Evolutionary conservation across 1,140 invertebrate genomes (phyloP).

Genomic region (Bombus terrestris): DNA sequence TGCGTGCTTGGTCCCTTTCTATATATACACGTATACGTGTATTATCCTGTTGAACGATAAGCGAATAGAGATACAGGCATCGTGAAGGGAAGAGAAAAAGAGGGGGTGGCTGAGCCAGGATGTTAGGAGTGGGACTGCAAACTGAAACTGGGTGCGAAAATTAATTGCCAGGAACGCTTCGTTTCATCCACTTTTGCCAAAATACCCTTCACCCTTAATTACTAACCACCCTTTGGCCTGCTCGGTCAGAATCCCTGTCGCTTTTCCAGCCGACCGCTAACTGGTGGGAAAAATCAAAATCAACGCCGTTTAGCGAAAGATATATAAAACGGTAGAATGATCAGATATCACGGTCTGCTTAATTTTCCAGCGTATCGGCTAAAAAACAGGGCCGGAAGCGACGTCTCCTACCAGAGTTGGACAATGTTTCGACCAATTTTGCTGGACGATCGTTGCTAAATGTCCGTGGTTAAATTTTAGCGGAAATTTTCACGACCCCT

Average conservation of each 20-base stretch:
- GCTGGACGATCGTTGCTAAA: slow-evolving; percentile 23
- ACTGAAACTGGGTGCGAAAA: slow-evolving; percentile 50
- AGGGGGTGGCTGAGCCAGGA: neutral
- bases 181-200: slow-evolving; percentile 27
- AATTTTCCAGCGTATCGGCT: slow-evolving; percentile 41
- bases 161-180: slow-evolving; percentile 52
- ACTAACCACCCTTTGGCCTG: slow-evolving; percentile 24
- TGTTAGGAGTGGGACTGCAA: slow-evolving; percentile 10
- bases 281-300: slow-evolving; percentile 3
- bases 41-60: slow-evolving; percentile 10
- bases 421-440: neutral
- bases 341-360: slow-evolving; percentile 61
- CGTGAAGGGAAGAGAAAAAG: neutral
- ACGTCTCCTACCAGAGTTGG: too few relatives aligned
- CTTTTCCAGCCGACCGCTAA: slow-evolving; percentile 25
- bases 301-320: slow-evolving; percentile 21
- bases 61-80: neutral
- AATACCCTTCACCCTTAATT: slow-evolving; percentile 50
- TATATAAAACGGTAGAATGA: slow-evolving; percentile 55
- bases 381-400: slow-evolving; percentile 5
- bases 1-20: neutral
- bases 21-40: neutral
- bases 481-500: neutral
- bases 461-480: neutral
- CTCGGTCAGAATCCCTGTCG: slow-evolving; percentile 20